Evolutionary conservation across 2,113 vertebrate species (phyloP), one percentile per base, ranked within the genome.

Genomic region (Illadopsis cleaveri): DNA sequence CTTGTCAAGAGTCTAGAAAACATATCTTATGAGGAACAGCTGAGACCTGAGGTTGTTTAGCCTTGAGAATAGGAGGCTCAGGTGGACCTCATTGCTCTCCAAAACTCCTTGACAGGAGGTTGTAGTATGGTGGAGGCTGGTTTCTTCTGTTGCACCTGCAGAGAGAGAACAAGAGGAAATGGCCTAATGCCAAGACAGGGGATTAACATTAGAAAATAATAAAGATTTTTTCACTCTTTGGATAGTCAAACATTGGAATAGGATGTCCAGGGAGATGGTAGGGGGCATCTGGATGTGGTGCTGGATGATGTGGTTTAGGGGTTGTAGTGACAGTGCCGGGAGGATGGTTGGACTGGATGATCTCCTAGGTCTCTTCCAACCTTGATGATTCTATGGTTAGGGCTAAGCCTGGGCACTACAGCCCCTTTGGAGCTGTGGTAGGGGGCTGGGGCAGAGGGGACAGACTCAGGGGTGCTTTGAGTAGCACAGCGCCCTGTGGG

Each of bases 381-480:
- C 12, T 37, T 62, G 31, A 30, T 68, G 53, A 48, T 69, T 37
- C 35, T 24, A 4, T 70, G 31, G 28, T 62, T 35, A 47, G 40
- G 18, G n/a, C 31, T 13, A 15, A 17, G 16, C 11, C 16, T 20
- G 35, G 62, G 22, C n/a, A 40, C 62, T 51, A 6, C 4, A 8
- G 37, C 19, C 24, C 11, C 31, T 65, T 31, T 37, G 27, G 53
- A 51, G 68, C 57, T 71, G 31, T 11, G 24, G 4, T 1, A 14
- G 28, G 35, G 40, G 4, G 11, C 51, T 53, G 28, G 31, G 21
- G 30, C 37, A 9, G 50, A n/a, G 40, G 70, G 33, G 8, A 42
- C 33, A 53, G 75, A 23, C 42, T 15, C 0, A 0, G 20, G 8
- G 6, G 8, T 57, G 53, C 71, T 2, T 1, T 0, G 3, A 20